These are phyloP conservation scores for Plutomurus gul DNA, from an alignment of 1,140 invertebrate genomes.

Conservation along the genomic window DNA sequence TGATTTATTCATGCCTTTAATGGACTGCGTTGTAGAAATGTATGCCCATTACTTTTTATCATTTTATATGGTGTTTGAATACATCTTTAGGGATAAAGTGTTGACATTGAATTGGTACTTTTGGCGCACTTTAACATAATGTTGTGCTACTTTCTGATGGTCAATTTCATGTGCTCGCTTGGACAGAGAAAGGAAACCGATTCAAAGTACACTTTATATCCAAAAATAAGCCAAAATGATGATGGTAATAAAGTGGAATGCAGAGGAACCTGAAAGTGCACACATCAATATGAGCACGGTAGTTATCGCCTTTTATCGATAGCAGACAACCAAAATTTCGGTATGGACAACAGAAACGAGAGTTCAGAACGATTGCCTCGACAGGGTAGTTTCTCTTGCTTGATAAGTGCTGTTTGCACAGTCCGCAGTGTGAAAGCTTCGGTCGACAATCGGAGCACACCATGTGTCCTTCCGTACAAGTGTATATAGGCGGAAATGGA, in stretches of 20 bases:
- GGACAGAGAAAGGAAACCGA: background rate
- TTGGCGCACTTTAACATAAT: too few species aligned
- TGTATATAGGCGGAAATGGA: conserved; percentile 43
- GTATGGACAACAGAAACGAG: conserved; percentile 34
- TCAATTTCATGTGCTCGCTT: too few species aligned
- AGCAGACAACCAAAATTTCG: conserved; percentile 11
- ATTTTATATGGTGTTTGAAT: too few species aligned
- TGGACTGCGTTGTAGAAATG: too few species aligned
- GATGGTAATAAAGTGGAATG: background rate
- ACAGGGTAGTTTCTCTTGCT: conserved; percentile 32
- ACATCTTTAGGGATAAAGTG: too few species aligned
- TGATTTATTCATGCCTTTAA: too few species aligned
- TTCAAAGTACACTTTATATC: background rate
- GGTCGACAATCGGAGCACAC: conserved; percentile 35
- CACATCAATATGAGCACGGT: conserved; percentile 1
- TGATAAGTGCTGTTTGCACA: conserved; percentile 11
- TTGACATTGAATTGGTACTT: too few species aligned
- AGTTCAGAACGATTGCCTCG: conserved; percentile 41
- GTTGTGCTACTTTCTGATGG: too few species aligned
- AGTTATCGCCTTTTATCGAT: conserved; percentile 4
- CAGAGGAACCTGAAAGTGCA: conserved; percentile 28
- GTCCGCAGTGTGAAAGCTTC: conserved; percentile 24
- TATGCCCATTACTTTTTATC: too few species aligned
- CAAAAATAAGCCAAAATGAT: background rate
- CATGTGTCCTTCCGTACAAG: conserved; percentile 43